These are phyloP conservation scores for Antrozous pallidus DNA, from an alignment of 2,797 vertebrate genomes.

Conservation along the genomic window DNA sequence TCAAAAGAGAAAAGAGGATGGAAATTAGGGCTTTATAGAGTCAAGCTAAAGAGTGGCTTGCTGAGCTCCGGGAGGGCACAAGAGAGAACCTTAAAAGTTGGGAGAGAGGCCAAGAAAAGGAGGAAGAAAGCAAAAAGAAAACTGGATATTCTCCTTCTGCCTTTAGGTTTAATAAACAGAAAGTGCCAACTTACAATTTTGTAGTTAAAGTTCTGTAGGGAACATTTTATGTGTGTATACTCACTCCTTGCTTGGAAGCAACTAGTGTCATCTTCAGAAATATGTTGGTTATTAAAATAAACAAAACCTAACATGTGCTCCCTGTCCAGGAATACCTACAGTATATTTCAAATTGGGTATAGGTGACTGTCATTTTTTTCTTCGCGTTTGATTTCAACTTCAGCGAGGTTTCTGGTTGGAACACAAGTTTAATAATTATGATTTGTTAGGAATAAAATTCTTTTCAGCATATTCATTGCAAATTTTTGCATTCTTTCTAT, in stretches of 20 bases:
- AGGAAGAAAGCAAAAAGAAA: background rate
- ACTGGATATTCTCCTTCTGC: background rate
- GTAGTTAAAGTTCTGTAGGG: background rate
- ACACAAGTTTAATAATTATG: constrained; percentile 52
- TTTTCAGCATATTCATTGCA: constrained; percentile 33
- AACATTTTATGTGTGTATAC: background rate
- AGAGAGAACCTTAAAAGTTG: background rate
- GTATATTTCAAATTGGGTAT: background rate
- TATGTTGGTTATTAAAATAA: constrained; percentile 12
- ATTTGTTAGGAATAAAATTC: constrained; percentile 40
- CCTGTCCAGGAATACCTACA: background rate
- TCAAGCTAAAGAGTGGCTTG: background rate
- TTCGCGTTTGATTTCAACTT: constrained; percentile 55
- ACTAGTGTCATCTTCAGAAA: background rate
- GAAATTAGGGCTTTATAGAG: background rate
- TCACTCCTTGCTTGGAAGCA: background rate
- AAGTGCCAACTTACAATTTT: background rate
- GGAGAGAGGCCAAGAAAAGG: background rate
- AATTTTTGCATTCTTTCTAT: constrained; percentile 40
- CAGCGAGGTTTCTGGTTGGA: constrained; percentile 35
- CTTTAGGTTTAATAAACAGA: constrained; percentile 7
- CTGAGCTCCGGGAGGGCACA: background rate
- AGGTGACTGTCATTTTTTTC: constrained; percentile 30
- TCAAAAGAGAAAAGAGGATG: background rate
- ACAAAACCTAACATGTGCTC: background rate